Evolutionary conservation across 2,113 vertebrate genomes (phyloP).

Genomic region (Isichthys henryi): DNA sequence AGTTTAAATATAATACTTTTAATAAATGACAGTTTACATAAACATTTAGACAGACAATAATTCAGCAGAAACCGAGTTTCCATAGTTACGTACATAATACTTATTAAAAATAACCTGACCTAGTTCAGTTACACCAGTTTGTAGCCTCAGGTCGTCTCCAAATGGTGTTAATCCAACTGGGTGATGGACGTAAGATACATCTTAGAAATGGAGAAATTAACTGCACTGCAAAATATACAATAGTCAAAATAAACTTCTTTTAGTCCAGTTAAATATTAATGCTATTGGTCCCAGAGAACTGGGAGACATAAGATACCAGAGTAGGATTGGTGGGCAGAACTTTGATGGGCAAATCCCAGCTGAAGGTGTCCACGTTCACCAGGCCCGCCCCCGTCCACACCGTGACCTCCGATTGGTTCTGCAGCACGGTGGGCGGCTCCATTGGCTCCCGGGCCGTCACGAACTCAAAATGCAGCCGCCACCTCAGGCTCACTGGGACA

Average conservation of each 20-base stretch:
- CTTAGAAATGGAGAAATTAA: neutral
- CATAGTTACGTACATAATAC: neutral
- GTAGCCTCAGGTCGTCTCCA: neutral
- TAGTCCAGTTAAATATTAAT: slow-evolving; percentile 73
- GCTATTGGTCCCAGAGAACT: slow-evolving; percentile 79
- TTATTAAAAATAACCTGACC: neutral
- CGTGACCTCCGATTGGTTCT: slow-evolving; percentile 73
- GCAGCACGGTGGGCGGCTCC: slow-evolving; percentile 64
- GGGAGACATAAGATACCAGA: slow-evolving; percentile 81
- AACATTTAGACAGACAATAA: neutral
- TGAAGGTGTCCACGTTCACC: slow-evolving; percentile 93
- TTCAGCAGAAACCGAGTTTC: neutral
- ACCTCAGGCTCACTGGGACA: slow-evolving; percentile 68
- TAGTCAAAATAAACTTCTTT: slow-evolving; percentile 4
- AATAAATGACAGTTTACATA: slow-evolving; percentile 1
- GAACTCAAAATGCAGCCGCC: slow-evolving; percentile 91
- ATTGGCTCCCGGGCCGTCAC: slow-evolving; percentile 78
- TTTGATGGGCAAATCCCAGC: slow-evolving; percentile 95
- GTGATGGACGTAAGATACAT: neutral
- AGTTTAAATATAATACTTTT: neutral
- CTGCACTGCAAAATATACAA: slow-evolving; percentile 25
- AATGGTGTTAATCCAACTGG: neutral
- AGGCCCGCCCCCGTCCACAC: slow-evolving; percentile 83
- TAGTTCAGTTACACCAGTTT: neutral
- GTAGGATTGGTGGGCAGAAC: slow-evolving; percentile 90